Evolutionary conservation across 2,888 invertebrate species (phyloP).

Genomic region (Erebia ligea): DNA sequence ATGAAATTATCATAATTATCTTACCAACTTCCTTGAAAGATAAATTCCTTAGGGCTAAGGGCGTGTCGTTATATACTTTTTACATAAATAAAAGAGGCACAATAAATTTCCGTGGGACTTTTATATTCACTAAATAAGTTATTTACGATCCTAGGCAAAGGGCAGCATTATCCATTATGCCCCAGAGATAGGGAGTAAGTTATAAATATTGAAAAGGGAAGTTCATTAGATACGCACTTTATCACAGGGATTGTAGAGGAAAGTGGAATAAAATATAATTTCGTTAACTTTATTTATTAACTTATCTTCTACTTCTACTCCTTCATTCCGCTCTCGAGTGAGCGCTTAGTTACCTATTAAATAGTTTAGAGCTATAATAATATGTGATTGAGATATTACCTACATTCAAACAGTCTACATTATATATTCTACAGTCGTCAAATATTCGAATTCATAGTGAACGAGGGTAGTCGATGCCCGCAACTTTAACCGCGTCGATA

Average conservation of each 20-base stretch:
- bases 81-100: conserved; percentile 14
- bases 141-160: conserved; percentile 23
- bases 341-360: too few species aligned
- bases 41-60: background rate
- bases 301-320: background rate
- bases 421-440: too few species aligned
- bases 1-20: conserved; percentile 3
- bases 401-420: too few species aligned
- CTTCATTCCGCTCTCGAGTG: too few species aligned
- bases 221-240: conserved; percentile 17
- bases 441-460: too few species aligned
- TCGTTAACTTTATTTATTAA: conserved; percentile 13
- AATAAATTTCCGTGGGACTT: conserved; percentile 27
- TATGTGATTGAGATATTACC: too few species aligned
- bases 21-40: background rate
- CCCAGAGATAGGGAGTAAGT: conserved; percentile 14
- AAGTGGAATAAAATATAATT: conserved; percentile 11
- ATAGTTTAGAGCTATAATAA: too few species aligned
- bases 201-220: conserved; percentile 26
- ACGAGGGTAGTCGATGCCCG: too few species aligned
- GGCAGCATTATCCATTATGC: conserved; percentile 22
- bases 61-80: background rate
- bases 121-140: conserved; percentile 24
- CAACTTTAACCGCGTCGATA: too few species aligned
- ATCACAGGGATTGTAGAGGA: background rate